Evolutionary conservation across 2,797 vertebrate genomes (phyloP), one percentile per base, ranked within the genome.

Genomic region (Podargus strigoides): DNA sequence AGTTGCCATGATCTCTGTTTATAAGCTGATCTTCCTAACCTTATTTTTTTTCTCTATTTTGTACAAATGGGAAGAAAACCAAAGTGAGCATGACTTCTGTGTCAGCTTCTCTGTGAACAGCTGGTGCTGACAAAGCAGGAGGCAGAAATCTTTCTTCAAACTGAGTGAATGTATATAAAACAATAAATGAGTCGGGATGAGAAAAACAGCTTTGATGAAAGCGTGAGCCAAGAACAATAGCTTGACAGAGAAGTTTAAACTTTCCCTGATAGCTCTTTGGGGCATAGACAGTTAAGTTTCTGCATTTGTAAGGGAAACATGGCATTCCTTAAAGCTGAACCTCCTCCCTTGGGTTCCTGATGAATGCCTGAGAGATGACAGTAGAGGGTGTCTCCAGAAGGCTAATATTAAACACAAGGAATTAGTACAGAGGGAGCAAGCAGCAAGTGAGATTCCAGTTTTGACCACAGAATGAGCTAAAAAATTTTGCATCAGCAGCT

Each of bases 301-400:
- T 93, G 86, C 32, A 0, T 82, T 79, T 92, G 93, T 84, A 79
- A 94, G 81, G 86, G 81, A 95, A 97, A 92, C 67, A 80, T 68
- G 53, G 76, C 94, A 97, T 96, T 97, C 94, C 93, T 95, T 83
- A 87, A 47, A 95, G 93, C 90, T 94, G 92, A 95, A 69, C 90
- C 84, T 95, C 86, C 94, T 97, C 96, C 95, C 95, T 89, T 83
- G 96, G 84, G 92, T 94, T 95, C 72, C 84, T 75, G 39, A 94
- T 93, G 84, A 88, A 95, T 97, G 94, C 93, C 94, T 95, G 81
- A 94, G 90, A 97, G 93, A 92, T 96, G 95, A 97, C 88, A 95
- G 86, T 26, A 93, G 79, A 92, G 95, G 94, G 95, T 96, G 95
- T 95, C 89, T 95, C 90, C 95, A 85, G 85, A 64, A 95, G 80